phyloP scores from a whole-genome alignment of 2,888 invertebrate species.

The Callosobruchus maculatus region DNA sequence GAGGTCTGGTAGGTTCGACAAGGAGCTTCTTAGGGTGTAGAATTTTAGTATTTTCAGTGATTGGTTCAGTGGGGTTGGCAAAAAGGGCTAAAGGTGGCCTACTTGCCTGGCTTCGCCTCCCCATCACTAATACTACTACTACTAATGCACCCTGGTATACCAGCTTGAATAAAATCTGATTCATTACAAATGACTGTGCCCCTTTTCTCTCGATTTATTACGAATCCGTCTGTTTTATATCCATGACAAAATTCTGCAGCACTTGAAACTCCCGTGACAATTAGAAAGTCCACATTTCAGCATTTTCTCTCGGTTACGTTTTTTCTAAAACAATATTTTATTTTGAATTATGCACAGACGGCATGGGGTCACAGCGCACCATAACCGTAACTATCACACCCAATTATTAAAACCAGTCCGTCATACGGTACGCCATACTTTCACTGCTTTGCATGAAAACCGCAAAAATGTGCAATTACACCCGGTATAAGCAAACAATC shows the following conservation, averaged over 20 bases:
- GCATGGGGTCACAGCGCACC: neutral
- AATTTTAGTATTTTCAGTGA: no score
- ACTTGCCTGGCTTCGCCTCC: no score
- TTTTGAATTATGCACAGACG: neutral
- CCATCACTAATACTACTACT: no score
- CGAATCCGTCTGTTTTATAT: neutral
- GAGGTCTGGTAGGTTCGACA: no score
- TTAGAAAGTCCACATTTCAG: neutral
- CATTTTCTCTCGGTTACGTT: neutral
- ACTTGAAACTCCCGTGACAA: neutral
- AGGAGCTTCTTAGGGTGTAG: no score
- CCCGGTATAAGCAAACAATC: neutral
- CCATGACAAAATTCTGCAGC: neutral
- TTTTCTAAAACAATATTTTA: neutral
- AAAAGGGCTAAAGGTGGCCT: no score
- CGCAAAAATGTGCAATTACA: neutral
- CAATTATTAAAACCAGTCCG: neutral
- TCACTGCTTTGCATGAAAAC: neutral
- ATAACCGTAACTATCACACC: neutral
- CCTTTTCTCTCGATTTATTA: neutral
- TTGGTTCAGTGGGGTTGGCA: no score
- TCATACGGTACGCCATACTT: neutral
- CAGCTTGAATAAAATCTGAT: no score
- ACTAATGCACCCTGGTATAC: no score
- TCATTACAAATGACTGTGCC: neutral